Evolutionary conservation across 1,140 invertebrate species (phyloP).

Genomic region (Trachymyrmex septentrionalis): DNA sequence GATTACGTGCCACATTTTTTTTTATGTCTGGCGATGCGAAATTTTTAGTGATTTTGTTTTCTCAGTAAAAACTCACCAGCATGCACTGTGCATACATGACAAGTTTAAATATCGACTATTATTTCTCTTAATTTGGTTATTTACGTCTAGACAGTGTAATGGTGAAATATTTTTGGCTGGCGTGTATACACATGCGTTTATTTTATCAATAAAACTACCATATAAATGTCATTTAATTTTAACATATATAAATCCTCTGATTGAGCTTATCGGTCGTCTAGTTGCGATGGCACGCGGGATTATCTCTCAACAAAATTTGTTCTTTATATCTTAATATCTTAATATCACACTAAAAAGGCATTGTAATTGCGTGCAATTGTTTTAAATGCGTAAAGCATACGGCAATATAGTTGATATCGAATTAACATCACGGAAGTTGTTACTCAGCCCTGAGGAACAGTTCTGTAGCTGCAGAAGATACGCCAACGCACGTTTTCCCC

Average conservation of each 20-base stretch:
- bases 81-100: not conserved
- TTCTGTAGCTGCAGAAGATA: constrained; percentile 57
- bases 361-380: constrained; percentile 53
- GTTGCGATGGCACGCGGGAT: not conserved
- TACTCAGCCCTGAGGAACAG: constrained; percentile 58
- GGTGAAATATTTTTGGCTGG: constrained; percentile 4
- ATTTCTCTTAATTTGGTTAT: constrained; percentile 26
- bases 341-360: not conserved
- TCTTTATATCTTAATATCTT: constrained; percentile 31
- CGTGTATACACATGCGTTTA: not conserved
- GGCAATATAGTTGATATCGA: constrained; percentile 35
- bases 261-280: constrained; percentile 12
- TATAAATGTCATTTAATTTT: constrained; percentile 25
- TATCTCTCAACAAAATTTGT: not conserved
- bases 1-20: not conserved
- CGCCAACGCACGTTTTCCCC: constrained; percentile 55
- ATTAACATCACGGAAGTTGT: constrained; percentile 61
- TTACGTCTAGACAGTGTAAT: constrained; percentile 9
- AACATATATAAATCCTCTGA: constrained; percentile 22
- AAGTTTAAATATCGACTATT: constrained; percentile 7
- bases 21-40: not conserved
- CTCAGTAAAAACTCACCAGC: not conserved
- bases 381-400: constrained; percentile 39
- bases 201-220: not conserved
- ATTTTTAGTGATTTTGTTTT: not conserved